Evolutionary conservation across 2,888 invertebrate genomes (phyloP).

Genomic region (Mesodorylaimus sp.): DNA sequence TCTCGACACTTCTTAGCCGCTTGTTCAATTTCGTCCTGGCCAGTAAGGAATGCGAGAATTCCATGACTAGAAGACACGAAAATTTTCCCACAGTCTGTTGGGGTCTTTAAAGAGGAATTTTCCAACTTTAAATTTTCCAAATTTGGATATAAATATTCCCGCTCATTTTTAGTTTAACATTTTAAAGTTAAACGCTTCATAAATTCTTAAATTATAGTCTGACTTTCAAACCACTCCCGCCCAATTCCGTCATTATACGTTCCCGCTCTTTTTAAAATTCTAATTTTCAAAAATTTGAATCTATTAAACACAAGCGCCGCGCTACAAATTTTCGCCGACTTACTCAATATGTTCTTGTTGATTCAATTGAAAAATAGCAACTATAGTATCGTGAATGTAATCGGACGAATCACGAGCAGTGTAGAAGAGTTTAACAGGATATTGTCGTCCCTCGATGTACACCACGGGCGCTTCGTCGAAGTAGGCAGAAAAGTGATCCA

Average conservation of each 20-base stretch:
- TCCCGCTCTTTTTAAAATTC: too few relatives aligned
- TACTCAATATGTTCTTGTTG: slow-evolving; percentile 30
- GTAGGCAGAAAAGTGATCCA: slow-evolving; percentile 69
- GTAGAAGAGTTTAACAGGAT: slow-evolving; percentile 33
- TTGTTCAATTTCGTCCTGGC: slow-evolving; percentile 74
- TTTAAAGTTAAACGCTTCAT: too few relatives aligned
- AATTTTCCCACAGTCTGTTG: too few relatives aligned
- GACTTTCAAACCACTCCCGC: too few relatives aligned
- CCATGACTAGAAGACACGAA: slow-evolving; percentile 17
- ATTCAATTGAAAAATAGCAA: slow-evolving; percentile 36
- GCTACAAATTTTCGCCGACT: slow-evolving; percentile 15
- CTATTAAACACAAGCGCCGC: too few relatives aligned
- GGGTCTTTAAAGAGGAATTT: too few relatives aligned
- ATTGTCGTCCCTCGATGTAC: slow-evolving; percentile 72
- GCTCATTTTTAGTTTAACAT: too few relatives aligned
- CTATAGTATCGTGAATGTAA: slow-evolving; percentile 33
- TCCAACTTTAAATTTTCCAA: too few relatives aligned
- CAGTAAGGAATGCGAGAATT: slow-evolving; percentile 47
- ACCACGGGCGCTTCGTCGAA: slow-evolving; percentile 67
- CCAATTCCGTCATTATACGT: too few relatives aligned
- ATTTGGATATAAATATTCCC: too few relatives aligned
- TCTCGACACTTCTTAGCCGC: slow-evolving; percentile 17
- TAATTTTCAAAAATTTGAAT: too few relatives aligned
- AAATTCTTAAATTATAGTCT: too few relatives aligned
- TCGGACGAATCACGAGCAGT: slow-evolving; percentile 20